Evolutionary conservation across 2,113 vertebrate species (phyloP).

Genomic region (Mesocricetus auratus): DNA sequence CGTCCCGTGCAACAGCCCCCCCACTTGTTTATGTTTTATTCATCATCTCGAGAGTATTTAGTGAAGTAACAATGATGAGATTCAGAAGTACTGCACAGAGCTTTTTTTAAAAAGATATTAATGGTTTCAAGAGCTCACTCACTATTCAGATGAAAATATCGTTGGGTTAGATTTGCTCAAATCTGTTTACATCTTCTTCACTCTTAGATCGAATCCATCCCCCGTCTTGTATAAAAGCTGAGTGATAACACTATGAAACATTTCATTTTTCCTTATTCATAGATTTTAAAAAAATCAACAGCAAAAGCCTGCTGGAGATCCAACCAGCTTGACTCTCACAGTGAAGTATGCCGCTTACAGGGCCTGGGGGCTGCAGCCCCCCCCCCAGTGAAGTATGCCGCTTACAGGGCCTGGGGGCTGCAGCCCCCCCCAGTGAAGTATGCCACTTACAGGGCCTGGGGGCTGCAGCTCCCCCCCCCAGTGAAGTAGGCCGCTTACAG

Average conservation of each 20-base stretch:
- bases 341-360: background rate
- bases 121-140: conserved; percentile 55
- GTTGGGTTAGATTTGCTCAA: conserved; percentile 26
- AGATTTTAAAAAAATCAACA: background rate
- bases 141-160: conserved; percentile 28
- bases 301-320: background rate
- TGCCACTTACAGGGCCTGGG: background rate
- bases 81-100: background rate
- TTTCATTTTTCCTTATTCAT: background rate
- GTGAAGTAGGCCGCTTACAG: background rate
- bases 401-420: no score
- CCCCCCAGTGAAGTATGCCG: no score
- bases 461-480: no score
- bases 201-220: conserved; percentile 43
- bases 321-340: background rate
- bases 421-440: background rate
- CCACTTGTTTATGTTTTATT: conserved; percentile 74
- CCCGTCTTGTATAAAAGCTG: conserved; percentile 25
- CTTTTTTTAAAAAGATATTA: conserved; percentile 55
- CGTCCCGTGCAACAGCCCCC: conserved; percentile 14
- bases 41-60: conserved; percentile 52
- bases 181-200: background rate
- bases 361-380: no score
- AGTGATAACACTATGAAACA: background rate
- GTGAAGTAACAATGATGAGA: conserved; percentile 64